Base-by-base conservation (phyloP, 35 echinoderm and acorn worm species). In the Ptychodera flava region DNA sequence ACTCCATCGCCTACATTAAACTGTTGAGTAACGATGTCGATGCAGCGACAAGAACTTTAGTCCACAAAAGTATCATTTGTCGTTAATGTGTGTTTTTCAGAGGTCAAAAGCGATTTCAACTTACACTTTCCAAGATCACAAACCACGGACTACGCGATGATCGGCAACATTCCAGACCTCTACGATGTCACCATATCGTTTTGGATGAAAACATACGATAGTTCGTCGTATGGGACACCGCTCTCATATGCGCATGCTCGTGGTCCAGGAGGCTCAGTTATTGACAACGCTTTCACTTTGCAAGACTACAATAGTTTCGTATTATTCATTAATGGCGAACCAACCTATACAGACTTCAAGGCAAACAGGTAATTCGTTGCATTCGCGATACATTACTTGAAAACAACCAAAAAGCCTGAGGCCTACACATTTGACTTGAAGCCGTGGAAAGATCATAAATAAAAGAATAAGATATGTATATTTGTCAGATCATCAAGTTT, bases 251-350 rank as follows among this genome's bases (percentile, higher is more conserved):
- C 88, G 2, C n/a, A n/a, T n/a, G 80, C 80, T 0, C 35, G 30
- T 16, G 34, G 33, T 0, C 32, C 37, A 16, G 84, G 83, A 34
- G 88, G 83, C 27, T 64, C 32, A 15, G 78, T 90, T 28, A 33
- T 90, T 15, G 92, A 93, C 80, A 93, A 93, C 33, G 85, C 88
- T 28, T 37, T 93, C 31, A 87, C 92, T n/a, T n/a, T n/a, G n/a
- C n/a, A n/a, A n/a, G n/a, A n/a, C n/a, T n/a, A n/a, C n/a, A n/a
- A n/a, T n/a, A 93, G 81, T 38, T 87, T 93, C 31, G 85, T 85
- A 16, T 35, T 93, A 33, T 90, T 83, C 80, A n/a, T 93, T 33
- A 93, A 93, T 86, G 92, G 92, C 0, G 79, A 93, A 38, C 29
- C 79, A 36, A 81, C 81, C 16, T 86, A 80, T 35, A 93, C 92